Conservation (phyloP, 2,888 invertebrate genomes). For the Plagodis dolabraria region DNA sequence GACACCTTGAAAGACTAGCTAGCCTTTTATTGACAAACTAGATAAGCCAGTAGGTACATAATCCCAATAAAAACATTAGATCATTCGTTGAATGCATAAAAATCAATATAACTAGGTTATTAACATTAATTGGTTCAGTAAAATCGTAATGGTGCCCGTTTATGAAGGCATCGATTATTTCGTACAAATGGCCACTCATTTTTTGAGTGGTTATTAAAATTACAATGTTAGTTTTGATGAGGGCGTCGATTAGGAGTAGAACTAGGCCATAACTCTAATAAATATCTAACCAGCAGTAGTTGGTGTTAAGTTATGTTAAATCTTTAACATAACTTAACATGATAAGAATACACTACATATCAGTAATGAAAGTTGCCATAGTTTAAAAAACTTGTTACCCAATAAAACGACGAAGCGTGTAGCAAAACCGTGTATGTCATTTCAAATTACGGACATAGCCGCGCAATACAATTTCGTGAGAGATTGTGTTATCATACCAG, state of each 20-base stretch:
- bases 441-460: constrained; percentile 8
- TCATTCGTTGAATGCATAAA: background rate
- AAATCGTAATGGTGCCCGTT: constrained; percentile 9
- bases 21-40: no score
- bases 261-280: background rate
- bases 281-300: background rate
- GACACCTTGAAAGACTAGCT: no score
- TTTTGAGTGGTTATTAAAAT: constrained; percentile 14
- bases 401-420: background rate
- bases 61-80: no score
- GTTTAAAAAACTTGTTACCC: no score
- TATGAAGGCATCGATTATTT: constrained; percentile 7
- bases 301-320: background rate
- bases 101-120: background rate
- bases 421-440: constrained; percentile 4
- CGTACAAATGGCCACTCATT: background rate
- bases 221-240: constrained; percentile 6
- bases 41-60: no score
- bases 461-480: constrained; percentile 6
- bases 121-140: background rate
- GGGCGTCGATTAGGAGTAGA: constrained; percentile 11
- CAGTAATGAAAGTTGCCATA: no score
- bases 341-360: no score
- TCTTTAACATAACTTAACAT: no score
- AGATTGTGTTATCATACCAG: constrained; percentile 3